Conservation (phyloP, 2,113 vertebrate species). For the Platycercus adscitus region DNA sequence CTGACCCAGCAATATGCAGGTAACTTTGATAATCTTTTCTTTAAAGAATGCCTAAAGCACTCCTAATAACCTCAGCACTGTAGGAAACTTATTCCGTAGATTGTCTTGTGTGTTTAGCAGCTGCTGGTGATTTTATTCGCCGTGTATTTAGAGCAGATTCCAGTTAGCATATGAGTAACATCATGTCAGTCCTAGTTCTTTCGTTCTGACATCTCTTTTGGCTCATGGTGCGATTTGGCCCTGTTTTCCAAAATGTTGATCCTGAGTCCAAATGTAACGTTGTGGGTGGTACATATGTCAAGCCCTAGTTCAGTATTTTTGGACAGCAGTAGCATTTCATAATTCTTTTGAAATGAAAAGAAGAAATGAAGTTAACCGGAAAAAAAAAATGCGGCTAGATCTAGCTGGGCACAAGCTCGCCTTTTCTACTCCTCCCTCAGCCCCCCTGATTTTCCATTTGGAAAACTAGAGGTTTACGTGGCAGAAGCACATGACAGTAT, state of each 20-base stretch:
- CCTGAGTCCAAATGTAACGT: constrained; percentile 61
- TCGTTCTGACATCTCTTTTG: constrained; percentile 62
- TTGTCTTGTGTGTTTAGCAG: background rate
- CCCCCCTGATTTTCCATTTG: constrained; percentile 20
- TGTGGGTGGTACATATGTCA: constrained; percentile 60
- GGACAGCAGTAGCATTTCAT: constrained; percentile 46
- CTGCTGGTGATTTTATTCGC: background rate
- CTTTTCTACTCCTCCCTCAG: background rate
- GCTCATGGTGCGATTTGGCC: constrained; percentile 39
- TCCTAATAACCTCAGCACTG: background rate
- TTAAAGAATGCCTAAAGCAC: background rate
- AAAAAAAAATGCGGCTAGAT: constrained; percentile 9
- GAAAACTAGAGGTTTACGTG: constrained; percentile 41
- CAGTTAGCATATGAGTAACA: constrained; percentile 49
- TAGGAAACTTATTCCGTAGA: background rate
- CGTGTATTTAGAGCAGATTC: constrained; percentile 20
- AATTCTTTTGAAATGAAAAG: constrained; percentile 37
- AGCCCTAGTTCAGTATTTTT: constrained; percentile 54
- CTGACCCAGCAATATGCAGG: background rate
- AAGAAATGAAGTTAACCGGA: background rate
- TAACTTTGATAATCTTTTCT: background rate
- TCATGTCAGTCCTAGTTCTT: constrained; percentile 54
- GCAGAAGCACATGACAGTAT: constrained; percentile 1
- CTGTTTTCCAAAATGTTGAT: constrained; percentile 32
- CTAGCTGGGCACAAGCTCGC: background rate